Conservation (phyloP, 2,888 invertebrate genomes). For the Pollenia angustigena region DNA sequence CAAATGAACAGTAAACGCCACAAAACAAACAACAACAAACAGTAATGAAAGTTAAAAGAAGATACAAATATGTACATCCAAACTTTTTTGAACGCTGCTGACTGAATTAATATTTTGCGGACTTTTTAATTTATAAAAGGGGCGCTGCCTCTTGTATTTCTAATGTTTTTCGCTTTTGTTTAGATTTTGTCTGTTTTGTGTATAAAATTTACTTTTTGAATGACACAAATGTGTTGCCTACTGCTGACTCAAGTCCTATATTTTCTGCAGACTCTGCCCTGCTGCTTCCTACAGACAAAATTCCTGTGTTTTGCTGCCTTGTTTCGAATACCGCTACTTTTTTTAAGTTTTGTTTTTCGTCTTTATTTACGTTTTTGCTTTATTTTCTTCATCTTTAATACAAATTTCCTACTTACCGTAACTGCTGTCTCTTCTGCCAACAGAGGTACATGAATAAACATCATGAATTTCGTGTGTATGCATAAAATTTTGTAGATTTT, state of each 20-base stretch:
- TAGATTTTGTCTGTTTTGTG: background rate
- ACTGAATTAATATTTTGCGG: background rate
- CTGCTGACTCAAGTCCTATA: background rate
- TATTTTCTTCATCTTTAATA: background rate
- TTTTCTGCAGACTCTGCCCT: background rate
- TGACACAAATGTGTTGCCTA: constrained; percentile 37
- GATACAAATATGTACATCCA: background rate
- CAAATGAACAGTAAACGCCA: constrained; percentile 13
- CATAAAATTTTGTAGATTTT: background rate
- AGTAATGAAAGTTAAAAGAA: background rate
- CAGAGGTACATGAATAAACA: background rate
- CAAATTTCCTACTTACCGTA: constrained; percentile 15
- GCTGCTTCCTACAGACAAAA: background rate
- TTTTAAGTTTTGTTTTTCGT: too few relatives aligned
- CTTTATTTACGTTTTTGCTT: background rate
- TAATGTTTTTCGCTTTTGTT: background rate
- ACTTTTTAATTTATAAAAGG: constrained; percentile 40
- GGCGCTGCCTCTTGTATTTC: constrained; percentile 49
- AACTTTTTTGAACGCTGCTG: constrained; percentile 5
- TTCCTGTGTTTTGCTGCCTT: background rate
- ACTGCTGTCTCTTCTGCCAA: background rate
- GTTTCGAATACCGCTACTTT: background rate
- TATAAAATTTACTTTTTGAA: background rate
- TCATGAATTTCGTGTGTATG: background rate
- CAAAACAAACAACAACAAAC: constrained; percentile 16